Base-by-base conservation (phyloP, 1,140 invertebrate genomes). In the Drosophila trapezifrons region DNA sequence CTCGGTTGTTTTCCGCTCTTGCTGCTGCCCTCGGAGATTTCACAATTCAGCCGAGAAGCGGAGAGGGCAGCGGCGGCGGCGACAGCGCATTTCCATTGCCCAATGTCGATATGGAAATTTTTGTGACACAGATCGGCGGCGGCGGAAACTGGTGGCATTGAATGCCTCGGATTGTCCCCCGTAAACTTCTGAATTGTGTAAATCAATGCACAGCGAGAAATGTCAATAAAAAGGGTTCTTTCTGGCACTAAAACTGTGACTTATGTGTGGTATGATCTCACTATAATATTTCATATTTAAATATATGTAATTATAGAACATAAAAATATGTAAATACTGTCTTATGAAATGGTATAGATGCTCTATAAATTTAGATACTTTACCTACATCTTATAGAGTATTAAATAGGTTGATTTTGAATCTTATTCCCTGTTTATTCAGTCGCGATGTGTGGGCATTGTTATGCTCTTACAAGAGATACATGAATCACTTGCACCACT, bases 51-150 rank as follows among this genome's bases (percentile, higher is more conserved):
- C 22, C 22, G 22, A 22, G 22, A 22, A 22, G 22, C 22, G 22
- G 22, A 35, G 32, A 13, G 18, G 18, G 51, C 37, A 18, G 20
- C 51, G 10, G 7, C 13, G 38, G 54, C 60, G 40, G 35, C 15
- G 9, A 35, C 43, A 54, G 57, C 62, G 42, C 40, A 76, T 76
- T 77, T 71, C 58, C 65, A 80, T 76, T 76, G 52, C 51, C 38
- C 56, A 80, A 75, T 80, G 71, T 57, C 71, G 67, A 76, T 84
- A 76, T 84, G 77, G 58, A 85, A 60, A 77, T 77, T 73, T 85
- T 73, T 80, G 52, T 80, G 71, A 80, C 80, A 84, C 71, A 84
- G 47, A 80, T 85, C 47, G 57, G 56, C 56, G 67, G 27, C 27
- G 29, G 66, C 64, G 76, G 75, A 82, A 83, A 62, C 37, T 62